A percentile compares a stretch with the other conserved stretches of the same genome.
Conservation (phyloP, 2,888 invertebrate species). For the Lamellibrachia satsuma region DNA sequence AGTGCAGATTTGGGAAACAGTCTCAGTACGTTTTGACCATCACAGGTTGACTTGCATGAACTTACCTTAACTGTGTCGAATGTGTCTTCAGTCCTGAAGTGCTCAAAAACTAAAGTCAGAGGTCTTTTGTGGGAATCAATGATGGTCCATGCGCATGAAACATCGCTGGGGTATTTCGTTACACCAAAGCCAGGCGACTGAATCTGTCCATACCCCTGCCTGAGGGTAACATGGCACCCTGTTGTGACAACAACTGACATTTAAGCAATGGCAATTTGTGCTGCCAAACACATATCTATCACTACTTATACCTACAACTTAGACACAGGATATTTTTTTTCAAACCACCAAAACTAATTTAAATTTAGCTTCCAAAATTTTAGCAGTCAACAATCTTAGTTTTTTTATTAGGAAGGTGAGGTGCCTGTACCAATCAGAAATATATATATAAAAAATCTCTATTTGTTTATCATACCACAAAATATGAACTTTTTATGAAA, state of each 20-base stretch:
- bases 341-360: not conserved
- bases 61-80: not conserved
- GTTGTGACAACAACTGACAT: not conserved
- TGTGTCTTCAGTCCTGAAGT: not conserved
- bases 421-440: not conserved
- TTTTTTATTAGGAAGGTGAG: not conserved
- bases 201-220: not conserved
- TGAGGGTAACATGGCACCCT: not conserved
- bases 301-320: not conserved
- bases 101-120: slow-evolving; percentile 6
- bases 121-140: not conserved
- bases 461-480: not conserved
- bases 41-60: not conserved
- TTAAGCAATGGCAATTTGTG: not conserved
- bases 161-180: not conserved
- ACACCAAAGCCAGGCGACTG: not conserved
- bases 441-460: not conserved
- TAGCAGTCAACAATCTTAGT: not conserved
- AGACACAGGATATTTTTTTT: not conserved
- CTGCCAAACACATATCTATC: not conserved
- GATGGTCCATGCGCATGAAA: not conserved
- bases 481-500: not conserved
- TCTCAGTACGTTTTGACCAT: not conserved
- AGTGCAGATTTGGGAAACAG: not conserved
- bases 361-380: not conserved